Base-by-base conservation (phyloP, 2,888 invertebrate genomes). In the Nezara viridula region DNA sequence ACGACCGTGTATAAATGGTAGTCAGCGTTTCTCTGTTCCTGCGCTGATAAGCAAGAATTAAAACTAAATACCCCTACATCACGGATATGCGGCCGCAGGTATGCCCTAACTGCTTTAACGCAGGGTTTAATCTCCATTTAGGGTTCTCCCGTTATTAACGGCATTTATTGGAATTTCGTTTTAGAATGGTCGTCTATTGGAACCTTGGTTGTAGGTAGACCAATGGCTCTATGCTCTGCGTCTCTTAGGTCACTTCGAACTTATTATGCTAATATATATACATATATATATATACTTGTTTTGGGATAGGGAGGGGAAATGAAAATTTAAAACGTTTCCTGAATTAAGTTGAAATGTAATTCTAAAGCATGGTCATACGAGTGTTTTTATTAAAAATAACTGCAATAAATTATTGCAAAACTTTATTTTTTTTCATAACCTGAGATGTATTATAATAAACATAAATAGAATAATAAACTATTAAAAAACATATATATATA, bases 51-150 rank as follows among this genome's bases (percentile, higher is more conserved):
- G 77, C 40, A 37, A n/a, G 40, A 77, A 77, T 77, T 77, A 77
- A 77, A 77, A 77, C 77, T 77, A 77, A 77, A 77, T 44, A 77
- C 77, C 6, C 40, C 77, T 77, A 77, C 37, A 77, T 77, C 77
- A 77, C 37, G 44, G 44, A 40, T 77, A 77, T 77, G 77, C 44
- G 77, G n/a, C 40, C 77, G 77, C 44, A 77, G 44, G 44, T 77
- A 77, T 77, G 40, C 77, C 40, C 40, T 37, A 44, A 44, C 77
- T 77, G 77, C 37, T 37, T 40, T 21, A 77, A 9, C 37, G 21
- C 24, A 24, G 77, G 77, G 77, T 77, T 40, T 77, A 77, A 77
- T 77, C 40, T 40, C 40, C 77, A 40, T 77, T 77, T 40, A n/a
- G 77, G 77, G 24, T 16, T 9, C 40, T 24, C 77, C 77, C 77